phyloP scores from a whole-genome alignment of 1,140 invertebrate genomes.

The Dreissena polymorpha region DNA sequence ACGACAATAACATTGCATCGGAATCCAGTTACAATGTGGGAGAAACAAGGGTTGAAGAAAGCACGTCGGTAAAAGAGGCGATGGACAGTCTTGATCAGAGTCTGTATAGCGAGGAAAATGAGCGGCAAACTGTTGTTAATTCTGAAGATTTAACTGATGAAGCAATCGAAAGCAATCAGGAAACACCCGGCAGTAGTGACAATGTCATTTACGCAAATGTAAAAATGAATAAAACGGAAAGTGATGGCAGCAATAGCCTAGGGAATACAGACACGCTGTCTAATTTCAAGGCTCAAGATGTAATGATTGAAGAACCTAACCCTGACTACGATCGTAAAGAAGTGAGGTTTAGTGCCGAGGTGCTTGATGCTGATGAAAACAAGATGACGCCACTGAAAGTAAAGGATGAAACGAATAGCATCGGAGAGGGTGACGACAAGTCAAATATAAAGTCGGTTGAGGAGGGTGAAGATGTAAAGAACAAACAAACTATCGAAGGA shows the following conservation, averaged over 20 bases:
- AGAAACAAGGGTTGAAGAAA: not conserved
- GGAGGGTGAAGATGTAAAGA: not conserved
- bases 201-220: not conserved
- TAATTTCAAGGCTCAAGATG: not conserved
- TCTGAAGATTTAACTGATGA: not conserved
- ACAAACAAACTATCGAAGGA: not conserved
- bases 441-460: not conserved
- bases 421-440: not conserved
- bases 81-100: constrained; percentile 19
- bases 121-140: not conserved
- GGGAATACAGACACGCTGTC: not conserved
- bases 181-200: not conserved
- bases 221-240: not conserved
- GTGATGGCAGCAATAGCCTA: not conserved
- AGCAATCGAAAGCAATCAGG: not conserved
- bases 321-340: constrained; percentile 56
- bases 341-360: constrained; percentile 52
- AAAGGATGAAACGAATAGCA: constrained; percentile 35
- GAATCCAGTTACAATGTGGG: not conserved
- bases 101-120: constrained; percentile 6
- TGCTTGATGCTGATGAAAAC: constrained; percentile 56
- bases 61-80: constrained; percentile 5
- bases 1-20: not conserved
- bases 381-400: constrained; percentile 50
- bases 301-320: constrained; percentile 50